Base-by-base conservation (phyloP, 2,797 vertebrate species). In the Periparus ater region DNA sequence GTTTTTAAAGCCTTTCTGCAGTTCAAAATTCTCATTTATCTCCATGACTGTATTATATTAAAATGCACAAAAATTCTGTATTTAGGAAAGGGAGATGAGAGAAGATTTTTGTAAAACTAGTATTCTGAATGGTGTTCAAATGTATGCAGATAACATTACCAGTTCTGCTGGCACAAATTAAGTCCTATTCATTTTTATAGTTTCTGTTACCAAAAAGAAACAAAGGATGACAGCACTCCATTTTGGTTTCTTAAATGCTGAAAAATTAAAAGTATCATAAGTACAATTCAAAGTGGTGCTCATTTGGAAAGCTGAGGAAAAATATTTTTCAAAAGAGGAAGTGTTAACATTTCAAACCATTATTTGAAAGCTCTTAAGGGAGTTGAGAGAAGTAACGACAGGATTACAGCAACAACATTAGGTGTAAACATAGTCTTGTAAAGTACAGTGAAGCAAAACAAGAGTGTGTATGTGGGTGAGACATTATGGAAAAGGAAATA, bases 401-500 rank as follows among this genome's bases (percentile, higher is more conserved):
- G 60, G 44, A 85, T 79, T 85, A 80, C 53, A 89, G 71, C 48
- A 61, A 53, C 1, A 12, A 38, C 16, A 34, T 29, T 47, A 70
- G 15, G 54, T 60, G 48, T 60, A 51, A 68, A 86, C 18, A 30
- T 3, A 67, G 34, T 57, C 51, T 44, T 30, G 26, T 51, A 36
- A 78, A 76, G 60, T 34, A 90, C 11, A 53, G 32, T 13, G 21
- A 38, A 79, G 30, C 48, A 82, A 73, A 91, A 62, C 25, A 75
- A 76, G 48, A 13, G 7, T 50, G 36, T 32, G 27, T 15, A 30
- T 4, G 57, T 38, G 53, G 34, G 21, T 7, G 38, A 38, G 58
- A 70, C 20, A 50, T 85, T 50, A 91, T 74, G 45, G 79, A 79
- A 91, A 91, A 85, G 32, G 34, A 94, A 94, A 91, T 67, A 88